Evolutionary conservation across 2,888 invertebrate species (phyloP).

Genomic region (Oscheius sp.): DNA sequence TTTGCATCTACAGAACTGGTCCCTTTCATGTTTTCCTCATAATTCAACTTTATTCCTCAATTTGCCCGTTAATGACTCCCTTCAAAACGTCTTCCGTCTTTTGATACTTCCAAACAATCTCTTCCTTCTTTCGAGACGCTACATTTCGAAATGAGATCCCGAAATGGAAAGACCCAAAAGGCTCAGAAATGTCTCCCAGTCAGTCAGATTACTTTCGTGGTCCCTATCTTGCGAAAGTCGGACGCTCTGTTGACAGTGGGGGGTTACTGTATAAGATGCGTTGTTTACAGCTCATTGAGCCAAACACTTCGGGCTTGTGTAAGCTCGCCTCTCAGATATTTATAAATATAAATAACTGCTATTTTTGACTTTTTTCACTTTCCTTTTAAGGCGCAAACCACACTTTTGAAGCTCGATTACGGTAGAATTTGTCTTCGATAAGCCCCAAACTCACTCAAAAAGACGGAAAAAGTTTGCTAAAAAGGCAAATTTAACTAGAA

Average conservation of each 20-base stretch:
- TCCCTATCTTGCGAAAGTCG: background rate
- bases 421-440: background rate
- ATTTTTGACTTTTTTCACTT: too few relatives aligned
- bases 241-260: background rate
- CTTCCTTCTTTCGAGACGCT: background rate
- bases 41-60: background rate
- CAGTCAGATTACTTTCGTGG: too few relatives aligned
- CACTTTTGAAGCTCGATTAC: too few relatives aligned
- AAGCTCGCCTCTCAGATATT: too few relatives aligned
- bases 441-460: background rate
- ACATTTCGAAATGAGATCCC: background rate
- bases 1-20: conserved; percentile 7
- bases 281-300: background rate
- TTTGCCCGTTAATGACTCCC: too few relatives aligned
- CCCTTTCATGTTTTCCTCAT: background rate
- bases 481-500: background rate
- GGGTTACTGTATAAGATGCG: background rate
- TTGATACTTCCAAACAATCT: background rate
- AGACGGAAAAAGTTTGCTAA: background rate
- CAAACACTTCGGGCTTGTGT: too few relatives aligned
- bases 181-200: too few relatives aligned
- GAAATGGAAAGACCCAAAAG: too few relatives aligned
- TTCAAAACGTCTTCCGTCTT: background rate
- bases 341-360: too few relatives aligned
- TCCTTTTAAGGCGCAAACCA: too few relatives aligned